A percentile compares a stretch with the other conserved stretches of the same genome.
Conservation (phyloP, 2,113 vertebrate genomes). For the Anarhynchus alexandrinus region DNA sequence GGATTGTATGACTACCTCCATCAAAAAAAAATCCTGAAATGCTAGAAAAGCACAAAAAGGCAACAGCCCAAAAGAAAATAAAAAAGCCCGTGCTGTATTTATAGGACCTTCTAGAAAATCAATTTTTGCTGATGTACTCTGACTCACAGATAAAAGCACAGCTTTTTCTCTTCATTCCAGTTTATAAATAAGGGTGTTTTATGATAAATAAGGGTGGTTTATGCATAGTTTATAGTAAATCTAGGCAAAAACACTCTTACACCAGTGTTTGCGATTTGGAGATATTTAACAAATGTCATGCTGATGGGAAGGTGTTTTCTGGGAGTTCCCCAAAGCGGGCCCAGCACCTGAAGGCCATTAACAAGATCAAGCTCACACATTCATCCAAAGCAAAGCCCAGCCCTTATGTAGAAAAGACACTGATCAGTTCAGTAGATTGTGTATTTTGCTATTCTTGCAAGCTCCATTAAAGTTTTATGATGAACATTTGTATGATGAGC, state of each 20-base stretch:
- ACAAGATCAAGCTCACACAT: neutral
- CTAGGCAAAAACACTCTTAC: neutral
- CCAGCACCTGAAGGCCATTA: neutral
- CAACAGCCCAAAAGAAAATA: neutral
- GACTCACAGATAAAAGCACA: neutral
- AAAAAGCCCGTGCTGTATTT: neutral
- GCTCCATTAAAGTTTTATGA: neutral
- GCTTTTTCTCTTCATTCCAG: neutral
- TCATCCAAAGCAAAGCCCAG: neutral
- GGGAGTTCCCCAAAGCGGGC: neutral
- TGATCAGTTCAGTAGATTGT: neutral
- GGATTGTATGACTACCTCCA: neutral
- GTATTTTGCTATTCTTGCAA: neutral
- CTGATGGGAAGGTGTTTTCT: neutral
- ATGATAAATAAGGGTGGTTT: neutral
- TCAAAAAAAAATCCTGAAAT: neutral
- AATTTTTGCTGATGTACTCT: neutral
- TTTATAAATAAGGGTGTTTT: neutral
- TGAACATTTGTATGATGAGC: neutral
- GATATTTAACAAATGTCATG: neutral
- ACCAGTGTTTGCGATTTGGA: neutral
- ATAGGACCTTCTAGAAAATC: neutral
- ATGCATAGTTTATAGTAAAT: neutral
- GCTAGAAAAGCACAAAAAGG: neutral
- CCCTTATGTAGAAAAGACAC: neutral